Base-by-base conservation (phyloP, 2,888 invertebrate genomes). In the Acronicta psi region DNA sequence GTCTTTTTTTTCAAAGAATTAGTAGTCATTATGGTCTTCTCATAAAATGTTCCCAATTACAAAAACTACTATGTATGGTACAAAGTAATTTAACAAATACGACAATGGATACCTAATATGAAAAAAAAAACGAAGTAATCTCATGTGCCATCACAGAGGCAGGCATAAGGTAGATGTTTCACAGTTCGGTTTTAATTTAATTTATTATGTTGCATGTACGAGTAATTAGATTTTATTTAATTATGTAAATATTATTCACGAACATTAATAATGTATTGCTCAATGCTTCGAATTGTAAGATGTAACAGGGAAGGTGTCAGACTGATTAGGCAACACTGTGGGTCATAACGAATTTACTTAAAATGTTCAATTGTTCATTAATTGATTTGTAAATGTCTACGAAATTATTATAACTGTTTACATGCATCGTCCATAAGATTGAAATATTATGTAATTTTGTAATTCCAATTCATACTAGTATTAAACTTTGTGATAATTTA, bases 141-240 rank as follows among this genome's bases (percentile, higher is more conserved):
- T 79, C 65, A 89, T 88, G 92, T 93, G 92, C 92, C 92, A 92
- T 92, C 82, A 75, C 69, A 86, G 81, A 84, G 92, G 91, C 92
- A 88, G 84, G 84, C 79, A 76, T 59, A 51, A 47, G 59, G 55
- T 57, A 65, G 55, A 44, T 59, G 45, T 54, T 47, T 63, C 74
- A 74, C 72, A 77, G 75, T 70, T 78, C 59, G 69, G 68, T 71
- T 75, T 46, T 52, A 46, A 53, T 63, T 64, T 74, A 72, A 68
- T 77, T 71, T 66, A 66, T 74, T 67, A 59, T 59, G 50, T n/a
- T 43, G n/a, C n/a, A n/a, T n/a, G 17, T 55, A 43, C 38, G 23
- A 59, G 40, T 59, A 43, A 63, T 53, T 55, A 59, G 66, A 59
- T 53, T 55, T 47, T 60, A 29, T 29, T 29, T 29, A 29, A 29